Evolutionary conservation across 2,888 invertebrate species (phyloP).

Genomic region (Allacma fusca): DNA sequence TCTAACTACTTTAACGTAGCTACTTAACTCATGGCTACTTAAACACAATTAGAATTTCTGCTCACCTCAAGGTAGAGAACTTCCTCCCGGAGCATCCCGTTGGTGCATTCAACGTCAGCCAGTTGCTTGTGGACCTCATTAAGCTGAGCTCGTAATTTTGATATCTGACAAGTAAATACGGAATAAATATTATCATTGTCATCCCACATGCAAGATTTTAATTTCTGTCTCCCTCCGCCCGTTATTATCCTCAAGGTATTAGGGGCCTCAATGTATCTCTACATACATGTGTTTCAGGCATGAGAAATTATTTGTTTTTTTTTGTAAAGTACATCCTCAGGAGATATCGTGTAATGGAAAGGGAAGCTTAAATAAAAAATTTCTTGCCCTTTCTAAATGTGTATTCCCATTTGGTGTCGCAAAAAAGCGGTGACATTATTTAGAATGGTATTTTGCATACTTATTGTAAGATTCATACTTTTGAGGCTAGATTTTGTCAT

Average conservation of each 20-base stretch:
- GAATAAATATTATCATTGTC: constrained; percentile 33
- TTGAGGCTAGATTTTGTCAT: too few species aligned
- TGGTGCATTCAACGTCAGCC: constrained; percentile 74
- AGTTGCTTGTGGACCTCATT: constrained; percentile 64
- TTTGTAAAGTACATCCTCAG: too few species aligned
- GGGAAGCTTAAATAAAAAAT: too few species aligned
- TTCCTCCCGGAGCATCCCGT: constrained; percentile 75
- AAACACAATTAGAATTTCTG: background rate
- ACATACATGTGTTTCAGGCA: background rate
- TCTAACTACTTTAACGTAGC: too few species aligned
- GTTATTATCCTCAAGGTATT: background rate
- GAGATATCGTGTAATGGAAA: too few species aligned
- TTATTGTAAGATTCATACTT: too few species aligned
- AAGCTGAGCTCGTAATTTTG: constrained; percentile 59
- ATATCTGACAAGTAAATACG: constrained; percentile 50
- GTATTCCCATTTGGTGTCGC: too few species aligned
- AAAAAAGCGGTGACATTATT: too few species aligned
- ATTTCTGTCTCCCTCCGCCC: background rate
- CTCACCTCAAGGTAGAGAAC: constrained; percentile 66
- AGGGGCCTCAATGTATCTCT: background rate
- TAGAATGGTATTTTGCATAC: too few species aligned
- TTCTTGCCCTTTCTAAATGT: too few species aligned
- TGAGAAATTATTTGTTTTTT: too few species aligned
- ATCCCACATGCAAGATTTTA: background rate
- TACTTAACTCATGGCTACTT: too few species aligned